phyloP scores from a whole-genome alignment of 2,113 vertebrate genomes.

The Chaenogobius annularis region DNA sequence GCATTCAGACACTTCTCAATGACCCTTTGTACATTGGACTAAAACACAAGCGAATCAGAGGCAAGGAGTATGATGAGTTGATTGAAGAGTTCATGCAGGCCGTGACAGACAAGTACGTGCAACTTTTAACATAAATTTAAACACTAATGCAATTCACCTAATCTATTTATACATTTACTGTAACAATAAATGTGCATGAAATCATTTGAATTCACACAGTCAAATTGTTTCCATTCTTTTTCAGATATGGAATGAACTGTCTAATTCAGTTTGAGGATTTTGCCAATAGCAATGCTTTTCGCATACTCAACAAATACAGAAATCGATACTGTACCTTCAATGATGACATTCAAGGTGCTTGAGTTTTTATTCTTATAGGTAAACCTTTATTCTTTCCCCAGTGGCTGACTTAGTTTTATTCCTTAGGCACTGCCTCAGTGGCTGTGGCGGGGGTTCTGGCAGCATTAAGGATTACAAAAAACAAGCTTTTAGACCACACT shows the following conservation, averaged over 20 bases:
- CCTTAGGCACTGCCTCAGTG: conserved; percentile 91
- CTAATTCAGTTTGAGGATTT: conserved; percentile 99
- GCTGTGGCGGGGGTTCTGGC: conserved; percentile 92
- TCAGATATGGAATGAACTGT: conserved; percentile 93
- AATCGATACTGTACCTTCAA: conserved; percentile 94
- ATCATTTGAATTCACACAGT: neutral
- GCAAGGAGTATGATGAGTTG: conserved; percentile 91
- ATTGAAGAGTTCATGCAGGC: conserved; percentile 98
- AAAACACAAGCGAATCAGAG: conserved; percentile 90
- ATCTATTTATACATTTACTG: neutral
- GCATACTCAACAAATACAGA: conserved; percentile 94
- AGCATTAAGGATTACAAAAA: conserved; percentile 90
- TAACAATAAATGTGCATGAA: neutral
- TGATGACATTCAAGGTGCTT: conserved; percentile 95
- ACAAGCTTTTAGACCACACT: conserved; percentile 87
- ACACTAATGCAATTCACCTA: neutral
- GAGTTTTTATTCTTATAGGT: neutral
- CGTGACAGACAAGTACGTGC: conserved; percentile 89
- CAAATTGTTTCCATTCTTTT: neutral
- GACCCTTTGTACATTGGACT: conserved; percentile 97
- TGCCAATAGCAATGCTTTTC: conserved; percentile 93
- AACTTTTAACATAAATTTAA: neutral
- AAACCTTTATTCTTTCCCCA: neutral
- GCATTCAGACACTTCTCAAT: conserved; percentile 83
- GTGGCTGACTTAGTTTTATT: neutral